A percentile compares a stretch with the other conserved stretches of the same genome.
phyloP scores from a whole-genome alignment of 2,113 vertebrate species.

The Eurystomus gularis region DNA sequence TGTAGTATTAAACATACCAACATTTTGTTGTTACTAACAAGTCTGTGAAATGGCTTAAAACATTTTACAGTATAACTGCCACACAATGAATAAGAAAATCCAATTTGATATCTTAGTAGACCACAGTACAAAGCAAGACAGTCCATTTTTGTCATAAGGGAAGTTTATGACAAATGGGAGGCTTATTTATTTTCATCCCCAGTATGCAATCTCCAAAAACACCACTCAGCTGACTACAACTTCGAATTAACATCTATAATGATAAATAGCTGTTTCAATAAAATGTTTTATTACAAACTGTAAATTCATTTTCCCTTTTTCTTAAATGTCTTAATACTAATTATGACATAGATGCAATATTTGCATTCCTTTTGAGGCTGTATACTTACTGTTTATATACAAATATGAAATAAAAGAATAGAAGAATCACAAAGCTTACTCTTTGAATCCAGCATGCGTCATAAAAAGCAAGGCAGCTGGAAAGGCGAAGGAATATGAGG shows the following conservation, averaged over 20 bases:
- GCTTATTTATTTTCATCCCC: not conserved
- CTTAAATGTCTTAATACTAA: not conserved
- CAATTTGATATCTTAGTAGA: not conserved
- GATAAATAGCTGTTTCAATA: not conserved
- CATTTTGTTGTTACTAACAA: not conserved
- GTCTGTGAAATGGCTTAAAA: not conserved
- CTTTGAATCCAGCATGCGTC: not conserved
- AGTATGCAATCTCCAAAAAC: not conserved
- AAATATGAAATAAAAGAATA: not conserved
- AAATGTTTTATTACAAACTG: not conserved
- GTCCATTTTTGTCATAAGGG: not conserved
- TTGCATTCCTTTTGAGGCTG: not conserved
- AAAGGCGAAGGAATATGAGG: not conserved
- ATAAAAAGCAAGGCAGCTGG: constrained; percentile 2
- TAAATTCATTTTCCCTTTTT: not conserved
- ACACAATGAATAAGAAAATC: not conserved
- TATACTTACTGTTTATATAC: not conserved
- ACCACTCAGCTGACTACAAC: not conserved
- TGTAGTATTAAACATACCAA: not conserved
- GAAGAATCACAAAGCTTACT: not conserved
- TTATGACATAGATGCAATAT: not conserved
- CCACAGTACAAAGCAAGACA: not conserved
- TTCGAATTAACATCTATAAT: not conserved
- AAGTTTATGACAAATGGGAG: not conserved
- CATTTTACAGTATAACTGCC: not conserved